A percentile compares a stretch with the other conserved stretches of the same genome.
Evolutionary conservation across 2,888 invertebrate species (phyloP).

Genomic region (Pristionchus japonicus): DNA sequence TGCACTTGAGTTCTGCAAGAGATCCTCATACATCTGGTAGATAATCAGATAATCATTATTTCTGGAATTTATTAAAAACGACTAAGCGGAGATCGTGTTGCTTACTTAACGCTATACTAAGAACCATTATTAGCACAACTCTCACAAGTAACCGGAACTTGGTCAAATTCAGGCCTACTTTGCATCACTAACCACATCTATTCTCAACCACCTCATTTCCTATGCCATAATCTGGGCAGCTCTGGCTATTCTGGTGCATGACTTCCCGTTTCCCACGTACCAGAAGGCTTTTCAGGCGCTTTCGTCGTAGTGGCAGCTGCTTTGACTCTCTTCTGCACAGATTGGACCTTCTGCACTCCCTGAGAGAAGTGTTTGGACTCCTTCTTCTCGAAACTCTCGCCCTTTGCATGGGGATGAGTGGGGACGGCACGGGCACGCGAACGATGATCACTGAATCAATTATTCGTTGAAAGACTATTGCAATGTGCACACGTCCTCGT

Average conservation of each 20-base stretch:
- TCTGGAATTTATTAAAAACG: too few relatives aligned
- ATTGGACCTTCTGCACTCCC: not conserved
- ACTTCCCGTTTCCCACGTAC: not conserved
- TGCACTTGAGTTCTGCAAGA: not conserved
- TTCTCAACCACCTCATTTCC: not conserved
- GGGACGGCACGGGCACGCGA: not conserved
- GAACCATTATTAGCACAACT: too few relatives aligned
- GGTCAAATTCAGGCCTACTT: not conserved
- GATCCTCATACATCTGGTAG: too few relatives aligned
- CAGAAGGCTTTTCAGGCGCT: not conserved
- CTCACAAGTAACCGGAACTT: not conserved
- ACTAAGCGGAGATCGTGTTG: too few relatives aligned
- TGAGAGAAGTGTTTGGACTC: not conserved
- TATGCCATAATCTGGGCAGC: not conserved
- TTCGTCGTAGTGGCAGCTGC: not conserved
- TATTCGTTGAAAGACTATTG: not conserved
- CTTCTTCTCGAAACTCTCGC: not conserved
- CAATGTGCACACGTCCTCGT: too few relatives aligned
- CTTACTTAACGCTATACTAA: too few relatives aligned
- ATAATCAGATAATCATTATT: too few relatives aligned
- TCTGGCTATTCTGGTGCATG: not conserved
- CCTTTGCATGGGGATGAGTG: conserved; percentile 8
- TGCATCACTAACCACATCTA: not conserved
- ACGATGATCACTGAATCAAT: not conserved
- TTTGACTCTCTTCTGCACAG: not conserved